Percentiles rank a stretch among this genome's conserved stretches.
Evolutionary conservation across 1,140 invertebrate genomes (phyloP).

Genomic region (Metopolophium dirhodum): DNA sequence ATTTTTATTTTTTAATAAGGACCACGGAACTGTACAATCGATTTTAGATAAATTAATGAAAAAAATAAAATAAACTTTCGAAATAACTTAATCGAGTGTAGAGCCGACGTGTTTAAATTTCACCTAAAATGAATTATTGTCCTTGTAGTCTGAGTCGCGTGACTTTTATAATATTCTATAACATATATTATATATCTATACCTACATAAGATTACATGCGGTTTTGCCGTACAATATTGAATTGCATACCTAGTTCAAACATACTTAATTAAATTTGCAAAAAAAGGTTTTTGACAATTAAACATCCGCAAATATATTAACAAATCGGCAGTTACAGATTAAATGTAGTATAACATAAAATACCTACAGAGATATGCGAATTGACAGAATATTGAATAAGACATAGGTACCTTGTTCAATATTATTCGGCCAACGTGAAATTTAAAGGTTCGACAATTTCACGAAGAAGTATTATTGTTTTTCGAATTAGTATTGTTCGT

Average conservation of each 20-base stretch:
- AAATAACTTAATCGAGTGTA: slow-evolving; percentile 12
- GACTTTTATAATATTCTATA: neutral
- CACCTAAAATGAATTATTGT: slow-evolving; percentile 40
- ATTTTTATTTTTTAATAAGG: neutral
- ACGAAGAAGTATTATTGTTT: neutral
- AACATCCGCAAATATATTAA: neutral
- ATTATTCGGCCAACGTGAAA: neutral
- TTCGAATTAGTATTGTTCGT: no score
- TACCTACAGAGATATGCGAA: no score
- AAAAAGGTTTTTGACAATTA: neutral
- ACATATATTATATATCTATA: neutral
- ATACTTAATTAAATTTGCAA: neutral
- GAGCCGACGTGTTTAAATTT: neutral
- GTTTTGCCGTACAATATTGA: neutral
- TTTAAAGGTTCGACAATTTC: neutral
- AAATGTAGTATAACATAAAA: neutral
- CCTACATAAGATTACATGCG: neutral
- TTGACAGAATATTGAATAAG: neutral
- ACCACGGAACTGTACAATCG: neutral
- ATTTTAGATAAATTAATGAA: slow-evolving; percentile 29
- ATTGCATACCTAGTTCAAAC: neutral
- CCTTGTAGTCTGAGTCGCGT: neutral
- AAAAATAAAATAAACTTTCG: slow-evolving; percentile 34
- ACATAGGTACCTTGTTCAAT: neutral
- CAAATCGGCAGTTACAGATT: neutral